A percentile compares a stretch with the other conserved stretches of the same genome.
Evolutionary conservation across 2,888 invertebrate species (phyloP).

Genomic region (Acrocera orbiculus): DNA sequence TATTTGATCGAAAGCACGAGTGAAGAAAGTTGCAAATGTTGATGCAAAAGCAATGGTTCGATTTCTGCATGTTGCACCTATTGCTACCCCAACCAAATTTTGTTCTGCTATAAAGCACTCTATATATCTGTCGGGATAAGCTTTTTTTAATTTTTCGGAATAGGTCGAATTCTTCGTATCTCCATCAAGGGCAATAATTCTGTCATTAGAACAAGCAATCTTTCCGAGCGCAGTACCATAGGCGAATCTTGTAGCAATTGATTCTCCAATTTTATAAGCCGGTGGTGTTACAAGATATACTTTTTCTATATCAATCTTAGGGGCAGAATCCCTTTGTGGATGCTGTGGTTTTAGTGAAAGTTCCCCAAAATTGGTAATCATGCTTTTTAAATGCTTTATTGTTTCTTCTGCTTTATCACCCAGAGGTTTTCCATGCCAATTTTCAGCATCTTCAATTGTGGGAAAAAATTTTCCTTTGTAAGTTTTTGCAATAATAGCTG

Average conservation of each 20-base stretch:
- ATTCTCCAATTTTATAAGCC: conserved; percentile 56
- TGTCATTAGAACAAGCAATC: conserved; percentile 50
- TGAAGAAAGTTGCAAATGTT: conserved; percentile 96
- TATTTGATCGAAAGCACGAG: conserved; percentile 94
- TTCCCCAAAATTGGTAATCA: conserved; percentile 50
- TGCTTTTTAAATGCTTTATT: conserved; percentile 43
- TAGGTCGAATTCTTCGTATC: conserved; percentile 99
- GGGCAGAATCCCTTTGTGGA: conserved; percentile 49
- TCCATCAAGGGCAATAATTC: conserved; percentile 89
- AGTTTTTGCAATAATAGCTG: conserved; percentile 89
- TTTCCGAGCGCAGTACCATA: conserved; percentile 91
- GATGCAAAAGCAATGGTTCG: conserved; percentile 88
- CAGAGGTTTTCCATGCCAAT: conserved; percentile 97
- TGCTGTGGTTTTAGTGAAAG: conserved; percentile 42
- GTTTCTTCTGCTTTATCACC: conserved; percentile 62
- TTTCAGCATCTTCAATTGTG: conserved; percentile 78
- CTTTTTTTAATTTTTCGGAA: conserved; percentile 76
- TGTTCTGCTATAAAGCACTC: conserved; percentile 99
- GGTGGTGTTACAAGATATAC: conserved; percentile 65
- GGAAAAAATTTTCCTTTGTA: conserved; percentile 84
- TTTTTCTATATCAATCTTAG: conserved; percentile 52
- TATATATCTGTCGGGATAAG: conserved; percentile 53
- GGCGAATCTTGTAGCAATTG: conserved; percentile 76
- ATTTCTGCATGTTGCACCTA: conserved; percentile 84
- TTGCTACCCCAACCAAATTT: conserved; percentile 89